Evolutionary conservation across 2,113 vertebrate species (phyloP).

Genomic region (Artemisiospiza belli): DNA sequence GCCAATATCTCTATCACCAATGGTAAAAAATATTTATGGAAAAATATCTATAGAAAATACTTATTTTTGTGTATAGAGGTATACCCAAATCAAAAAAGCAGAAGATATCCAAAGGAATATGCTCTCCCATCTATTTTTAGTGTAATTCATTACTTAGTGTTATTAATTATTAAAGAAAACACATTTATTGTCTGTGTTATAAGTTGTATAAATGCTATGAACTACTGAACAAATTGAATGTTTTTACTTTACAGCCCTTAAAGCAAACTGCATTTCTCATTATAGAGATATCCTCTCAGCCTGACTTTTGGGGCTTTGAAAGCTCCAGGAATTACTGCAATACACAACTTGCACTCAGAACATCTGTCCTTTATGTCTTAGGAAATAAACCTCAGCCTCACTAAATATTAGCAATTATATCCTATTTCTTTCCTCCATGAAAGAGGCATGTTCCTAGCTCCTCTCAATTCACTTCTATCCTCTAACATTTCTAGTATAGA

Average conservation of each 20-base stretch:
- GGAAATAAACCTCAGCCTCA: background rate
- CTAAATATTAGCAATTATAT: background rate
- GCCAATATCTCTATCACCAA: background rate
- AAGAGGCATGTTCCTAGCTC: background rate
- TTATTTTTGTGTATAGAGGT: background rate
- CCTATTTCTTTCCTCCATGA: background rate
- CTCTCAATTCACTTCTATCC: background rate
- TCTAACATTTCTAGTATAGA: background rate
- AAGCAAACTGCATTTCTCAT: background rate
- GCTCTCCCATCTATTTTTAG: slow-evolving; percentile 2
- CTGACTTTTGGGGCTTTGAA: slow-evolving; percentile 27
- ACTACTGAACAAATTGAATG: background rate
- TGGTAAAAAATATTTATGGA: background rate
- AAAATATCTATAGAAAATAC: background rate
- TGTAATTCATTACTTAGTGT: background rate
- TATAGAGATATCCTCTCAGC: background rate
- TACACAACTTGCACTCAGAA: background rate
- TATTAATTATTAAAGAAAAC: slow-evolving; percentile 5
- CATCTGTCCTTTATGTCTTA: background rate
- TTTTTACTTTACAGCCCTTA: background rate
- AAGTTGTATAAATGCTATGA: background rate
- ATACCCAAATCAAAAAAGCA: slow-evolving; percentile 33
- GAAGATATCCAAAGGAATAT: background rate
- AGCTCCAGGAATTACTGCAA: background rate
- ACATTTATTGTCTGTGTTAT: background rate